A percentile compares a stretch with the other conserved stretches of the same genome.
These are phyloP conservation scores for Gavialis gangeticus DNA, from an alignment of 2,113 vertebrate species.

Conservation along the genomic window DNA sequence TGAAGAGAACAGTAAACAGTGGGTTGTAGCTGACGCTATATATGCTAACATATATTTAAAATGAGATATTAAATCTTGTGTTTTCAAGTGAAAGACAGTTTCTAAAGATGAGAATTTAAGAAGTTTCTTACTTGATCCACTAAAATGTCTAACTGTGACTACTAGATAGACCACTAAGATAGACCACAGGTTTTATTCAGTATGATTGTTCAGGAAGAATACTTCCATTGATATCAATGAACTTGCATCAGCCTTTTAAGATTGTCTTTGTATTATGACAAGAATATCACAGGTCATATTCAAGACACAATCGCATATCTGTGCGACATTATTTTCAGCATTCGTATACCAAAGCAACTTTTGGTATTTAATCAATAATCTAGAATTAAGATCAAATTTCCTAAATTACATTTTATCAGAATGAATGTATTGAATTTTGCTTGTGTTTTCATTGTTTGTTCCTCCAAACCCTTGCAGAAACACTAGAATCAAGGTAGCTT, in stretches of 20 bases:
- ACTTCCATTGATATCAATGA: no score
- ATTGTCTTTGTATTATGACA: neutral
- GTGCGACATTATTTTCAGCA: neutral
- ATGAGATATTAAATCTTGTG: no score
- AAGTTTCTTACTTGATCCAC: no score
- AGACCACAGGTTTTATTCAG: no score
- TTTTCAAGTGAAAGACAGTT: no score
- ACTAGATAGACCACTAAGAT: no score
- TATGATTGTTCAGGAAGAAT: no score
- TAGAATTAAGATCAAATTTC: neutral
- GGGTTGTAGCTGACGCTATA: neutral
- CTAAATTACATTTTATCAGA: neutral
- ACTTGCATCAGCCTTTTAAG: neutral
- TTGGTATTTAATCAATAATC: no score
- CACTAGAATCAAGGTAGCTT: neutral
- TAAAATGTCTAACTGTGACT: no score
- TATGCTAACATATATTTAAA: no score
- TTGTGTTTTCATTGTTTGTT: neutral
- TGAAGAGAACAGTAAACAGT: neutral
- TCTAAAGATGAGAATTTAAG: no score
- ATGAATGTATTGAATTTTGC: neutral
- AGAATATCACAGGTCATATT: neutral
- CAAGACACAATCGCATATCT: neutral
- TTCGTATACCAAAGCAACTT: neutral
- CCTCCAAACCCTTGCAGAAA: neutral